Evolutionary conservation across 2,797 vertebrate species (phyloP).

Genomic region (Platalea minor): DNA sequence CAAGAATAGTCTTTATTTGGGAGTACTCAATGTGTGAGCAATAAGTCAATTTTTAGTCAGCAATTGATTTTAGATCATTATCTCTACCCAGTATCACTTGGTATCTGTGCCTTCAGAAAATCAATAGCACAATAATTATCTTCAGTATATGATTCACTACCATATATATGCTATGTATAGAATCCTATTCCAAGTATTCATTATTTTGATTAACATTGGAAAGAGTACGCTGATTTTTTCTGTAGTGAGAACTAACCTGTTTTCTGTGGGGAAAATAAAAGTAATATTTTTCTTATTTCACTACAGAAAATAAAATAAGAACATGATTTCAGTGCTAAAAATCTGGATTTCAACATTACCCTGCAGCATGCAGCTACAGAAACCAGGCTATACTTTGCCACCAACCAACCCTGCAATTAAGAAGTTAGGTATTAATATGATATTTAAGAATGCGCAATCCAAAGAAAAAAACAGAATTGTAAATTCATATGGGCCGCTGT

Average conservation of each 20-base stretch:
- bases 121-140: not conserved
- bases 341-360: not conserved
- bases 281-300: not conserved
- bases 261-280: not conserved
- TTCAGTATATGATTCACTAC: not conserved
- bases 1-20: not conserved
- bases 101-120: not conserved
- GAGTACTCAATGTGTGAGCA: not conserved
- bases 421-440: not conserved
- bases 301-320: not conserved
- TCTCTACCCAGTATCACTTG: not conserved
- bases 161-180: not conserved
- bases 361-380: not conserved
- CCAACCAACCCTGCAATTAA: not conserved
- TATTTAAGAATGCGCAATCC: not conserved
- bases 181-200: not conserved
- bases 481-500: not conserved
- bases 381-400: not conserved
- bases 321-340: not conserved
- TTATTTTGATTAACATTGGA: not conserved
- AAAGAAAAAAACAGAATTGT: not conserved
- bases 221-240: not conserved
- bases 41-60: not conserved
- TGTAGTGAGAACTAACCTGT: not conserved
- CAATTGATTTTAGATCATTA: not conserved